Evolutionary conservation across 1,140 invertebrate species (phyloP), one percentile per base, ranked within the genome.

Genomic region (Anthonomus grandis): DNA sequence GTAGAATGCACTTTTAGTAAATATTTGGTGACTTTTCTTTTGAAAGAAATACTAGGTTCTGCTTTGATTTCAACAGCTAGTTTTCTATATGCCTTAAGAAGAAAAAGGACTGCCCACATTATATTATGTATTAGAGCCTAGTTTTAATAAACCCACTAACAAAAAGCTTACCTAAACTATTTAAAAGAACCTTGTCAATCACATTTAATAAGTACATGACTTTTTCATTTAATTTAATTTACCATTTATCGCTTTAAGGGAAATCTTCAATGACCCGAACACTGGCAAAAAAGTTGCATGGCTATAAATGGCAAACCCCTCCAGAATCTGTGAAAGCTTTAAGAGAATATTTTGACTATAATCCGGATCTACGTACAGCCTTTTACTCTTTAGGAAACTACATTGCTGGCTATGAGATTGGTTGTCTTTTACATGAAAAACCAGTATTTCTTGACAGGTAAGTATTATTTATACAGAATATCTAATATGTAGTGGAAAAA

Each of bases 301-400:
- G 53, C 3, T 39, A 15, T 31, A 49, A 56, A 31, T 63, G 62
- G 49, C 42, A 56, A 36, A 71, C 71, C 8, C 71, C 71, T 9
- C 67, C 69, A 6, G 47, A 60, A 39, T 65, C 59, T 13, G 58
- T 65, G 4, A 57, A 38, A 18, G 34, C 50, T 48, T 44, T 70
- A 18, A 47, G 69, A 41, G 25, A 54, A 24, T 49, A 63, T 24
- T 70, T 70, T 62, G 68, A 71, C 49, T 31, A 59, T 41, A 46
- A 70, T 46, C n/a, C 17, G 23, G n/a, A 22, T 31, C 48, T 71
- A 41, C 31, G 62, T 18, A 50, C 60, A 4, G 64, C 68, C 6
- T 73, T 64, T 58, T 73, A 73, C 55, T 64, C 68, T n/a, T 55
- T 71, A 24, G 68, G 71, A 10, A 73, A 73, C 58, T 73, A 73